Evolutionary conservation across 1,140 invertebrate genomes (phyloP), one percentile per base, ranked within the genome.

Genomic region (Drosophila bipectinata): DNA sequence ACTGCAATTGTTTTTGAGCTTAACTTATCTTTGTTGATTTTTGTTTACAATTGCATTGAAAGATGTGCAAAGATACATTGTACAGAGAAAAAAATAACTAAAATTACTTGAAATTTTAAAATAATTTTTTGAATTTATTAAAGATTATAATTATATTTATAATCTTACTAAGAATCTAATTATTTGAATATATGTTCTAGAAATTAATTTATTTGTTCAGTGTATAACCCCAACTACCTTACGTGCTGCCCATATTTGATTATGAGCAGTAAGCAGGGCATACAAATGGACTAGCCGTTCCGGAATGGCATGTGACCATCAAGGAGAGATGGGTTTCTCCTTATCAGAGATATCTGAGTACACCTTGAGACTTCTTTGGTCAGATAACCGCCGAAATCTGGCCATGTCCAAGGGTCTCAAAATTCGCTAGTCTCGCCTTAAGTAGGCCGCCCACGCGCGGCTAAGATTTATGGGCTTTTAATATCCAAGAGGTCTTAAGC

Each of bases 1-100:
- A 77, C 62, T 64, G 60, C 63, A 67, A 67, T 67, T 79, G 79
- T 71, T 44, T 37, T 79, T 41, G 34, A 69, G 64, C 64, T 57
- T 49, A 48, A 57, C 63, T 69, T 41, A 69, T 34, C 44, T 47
- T 24, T 68, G 49, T 69, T 69, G 69, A 21, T 44, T 18, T 14
- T 44, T 44, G 41, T 44, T 44, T 44, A 57, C 66, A 48, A 45
- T 53, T 66, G 63, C 63, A 57, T 37, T 41, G 44, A 10, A 39
- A 18, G 49, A 69, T 49, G 53, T 68, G 41, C 54, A 39, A 24
- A 67, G 63, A 64, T 64, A 67, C 34, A 28, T 3, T 15, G 34
- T 10, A 14, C 47, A 67, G 34, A 44, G 2, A 67, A 67, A 26
- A 44, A 14, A 12, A 18, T 12, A 21, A 3, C 3, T 21, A 21